Evolutionary conservation across 1,140 invertebrate genomes (phyloP).

Genomic region (Marisa cornuarietis): DNA sequence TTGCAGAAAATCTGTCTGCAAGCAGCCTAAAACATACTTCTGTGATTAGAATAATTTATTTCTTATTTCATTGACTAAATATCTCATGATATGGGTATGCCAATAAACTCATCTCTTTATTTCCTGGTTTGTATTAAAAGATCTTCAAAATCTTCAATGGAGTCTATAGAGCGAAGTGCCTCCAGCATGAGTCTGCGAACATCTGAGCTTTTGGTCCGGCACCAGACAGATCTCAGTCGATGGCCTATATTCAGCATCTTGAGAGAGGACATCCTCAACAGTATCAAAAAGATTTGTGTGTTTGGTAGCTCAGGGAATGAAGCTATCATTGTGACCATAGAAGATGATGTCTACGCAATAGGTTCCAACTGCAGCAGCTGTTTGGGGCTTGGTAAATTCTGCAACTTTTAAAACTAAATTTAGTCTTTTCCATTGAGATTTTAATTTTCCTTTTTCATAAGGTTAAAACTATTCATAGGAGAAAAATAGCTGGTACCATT

Average conservation of each 20-base stretch:
- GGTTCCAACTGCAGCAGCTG: slow-evolving; percentile 74
- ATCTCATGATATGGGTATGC: too few relatives aligned
- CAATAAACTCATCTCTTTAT: too few relatives aligned
- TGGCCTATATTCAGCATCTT: slow-evolving; percentile 75
- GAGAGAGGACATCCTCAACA: slow-evolving; percentile 68
- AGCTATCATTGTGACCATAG: slow-evolving; percentile 73
- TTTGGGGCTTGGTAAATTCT: slow-evolving; percentile 71
- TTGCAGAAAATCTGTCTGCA: too few relatives aligned
- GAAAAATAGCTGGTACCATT: neutral
- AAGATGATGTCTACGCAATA: slow-evolving; percentile 73
- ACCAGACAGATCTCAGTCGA: slow-evolving; percentile 67
- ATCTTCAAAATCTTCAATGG: too few relatives aligned
- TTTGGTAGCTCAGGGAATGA: slow-evolving; percentile 76
- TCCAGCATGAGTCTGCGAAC: neutral
- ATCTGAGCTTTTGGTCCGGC: slow-evolving; percentile 12
- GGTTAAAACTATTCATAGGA: neutral
- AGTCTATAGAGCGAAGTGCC: too few relatives aligned
- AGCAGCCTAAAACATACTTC: too few relatives aligned
- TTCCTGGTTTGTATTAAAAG: too few relatives aligned
- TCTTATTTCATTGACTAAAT: too few relatives aligned
- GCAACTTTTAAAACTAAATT: neutral
- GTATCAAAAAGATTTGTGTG: slow-evolving; percentile 72
- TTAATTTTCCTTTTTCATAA: neutral
- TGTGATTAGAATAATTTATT: too few relatives aligned
- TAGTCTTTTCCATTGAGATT: too few relatives aligned